These are phyloP conservation scores for Xiphydria camelus DNA, from an alignment of 2,888 invertebrate genomes.

Conservation along the genomic window DNA sequence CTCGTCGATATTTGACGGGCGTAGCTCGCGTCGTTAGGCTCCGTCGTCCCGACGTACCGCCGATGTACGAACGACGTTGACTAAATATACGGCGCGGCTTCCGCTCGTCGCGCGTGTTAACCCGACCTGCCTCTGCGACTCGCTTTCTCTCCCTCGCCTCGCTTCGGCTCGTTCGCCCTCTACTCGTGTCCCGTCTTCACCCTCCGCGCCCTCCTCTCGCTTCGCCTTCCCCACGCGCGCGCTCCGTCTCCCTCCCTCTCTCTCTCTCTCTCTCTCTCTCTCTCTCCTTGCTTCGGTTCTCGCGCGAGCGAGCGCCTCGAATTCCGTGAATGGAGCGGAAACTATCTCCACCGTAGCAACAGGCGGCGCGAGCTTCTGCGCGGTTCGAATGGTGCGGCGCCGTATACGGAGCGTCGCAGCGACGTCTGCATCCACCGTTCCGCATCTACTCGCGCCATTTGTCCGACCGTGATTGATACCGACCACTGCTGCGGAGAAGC, in stretches of 20 bases:
- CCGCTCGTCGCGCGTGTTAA: background rate
- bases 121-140: background rate
- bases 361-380: slow-evolving; percentile 21
- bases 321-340: slow-evolving; percentile 20
- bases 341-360: slow-evolving; percentile 28
- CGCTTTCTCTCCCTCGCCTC: background rate
- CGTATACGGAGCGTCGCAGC: too few species aligned
- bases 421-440: too few species aligned
- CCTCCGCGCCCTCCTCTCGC: background rate
- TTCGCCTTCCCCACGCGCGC: slow-evolving; percentile 1
- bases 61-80: slow-evolving; percentile 15
- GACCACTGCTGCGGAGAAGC: too few species aligned
- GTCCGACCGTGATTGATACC: too few species aligned
- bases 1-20: slow-evolving; percentile 29
- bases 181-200: background rate
- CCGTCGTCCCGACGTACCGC: slow-evolving; percentile 7
- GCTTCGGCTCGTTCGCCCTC: background rate
- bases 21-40: slow-evolving; percentile 19
- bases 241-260: background rate
- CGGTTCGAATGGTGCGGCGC: too few species aligned
- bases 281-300: background rate
- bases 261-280: slow-evolving; percentile 2
- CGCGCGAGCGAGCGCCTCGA: background rate
- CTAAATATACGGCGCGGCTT: slow-evolving; percentile 21
- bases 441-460: too few species aligned